Base-by-base conservation (phyloP, 2,113 vertebrate species). In the Coptodon bakossiorum region DNA sequence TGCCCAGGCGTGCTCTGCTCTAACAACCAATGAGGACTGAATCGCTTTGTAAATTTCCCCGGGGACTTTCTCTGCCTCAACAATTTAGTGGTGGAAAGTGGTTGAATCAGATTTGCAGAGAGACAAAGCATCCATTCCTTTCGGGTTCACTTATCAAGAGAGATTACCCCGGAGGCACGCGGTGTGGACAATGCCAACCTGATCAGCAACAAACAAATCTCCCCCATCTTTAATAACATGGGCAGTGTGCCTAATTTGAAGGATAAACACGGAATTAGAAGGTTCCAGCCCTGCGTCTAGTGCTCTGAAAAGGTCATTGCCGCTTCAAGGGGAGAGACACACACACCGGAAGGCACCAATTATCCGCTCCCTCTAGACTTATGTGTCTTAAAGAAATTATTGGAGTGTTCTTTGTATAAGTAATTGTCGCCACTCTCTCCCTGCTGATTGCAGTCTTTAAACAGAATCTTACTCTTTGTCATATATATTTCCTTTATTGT, bases 11-110 rank as follows among this genome's bases (percentile, higher is more conserved):
- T 85, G 90, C 92, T 94, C 93, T 45, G 17, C 89, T 94, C 91
- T 92, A 94, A 95, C 90, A 90, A 90, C 92, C 96, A 93, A 91
- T 91, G 92, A 93, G 91, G 87, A 92, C 92, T 91, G 93, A 95
- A 94, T 95, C 85, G 93, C 93, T 93, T 94, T 91, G 89, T 89
- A 94, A 91, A 94, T 93, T 93, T 96, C 95, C 95, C 95, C 31
- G 1, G 93, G 92, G 94, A 92, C 91, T 85, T 82, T 85, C 85
- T 88, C 90, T 94, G 95, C 93, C 94, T 94, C 86, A 81, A 87
- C 90, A 91, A 96, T 95, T 96, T 96, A 94, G 92, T 86, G 79
- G 89, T 90, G 93, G 92, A 91, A 92, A 95, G 91, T 94, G 92
- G 86, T 93, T 84, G 89, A 96, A 96, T 95, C 93, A 96, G 95